Evolutionary conservation across 2,113 vertebrate genomes (phyloP).

Genomic region (Columba janthina): DNA sequence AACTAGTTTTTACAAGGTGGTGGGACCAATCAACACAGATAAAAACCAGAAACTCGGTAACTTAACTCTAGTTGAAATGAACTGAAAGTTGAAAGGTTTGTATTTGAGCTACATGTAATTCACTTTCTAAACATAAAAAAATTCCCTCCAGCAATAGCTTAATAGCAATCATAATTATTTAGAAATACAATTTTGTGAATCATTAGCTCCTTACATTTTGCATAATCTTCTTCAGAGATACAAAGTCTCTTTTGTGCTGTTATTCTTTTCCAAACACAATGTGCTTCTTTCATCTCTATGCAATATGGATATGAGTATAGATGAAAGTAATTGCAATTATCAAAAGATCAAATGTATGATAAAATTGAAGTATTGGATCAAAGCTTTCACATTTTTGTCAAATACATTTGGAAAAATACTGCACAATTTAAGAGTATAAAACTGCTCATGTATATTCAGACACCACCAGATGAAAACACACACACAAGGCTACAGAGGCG

Average conservation of each 20-base stretch:
- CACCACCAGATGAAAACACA: not conserved
- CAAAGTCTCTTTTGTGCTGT: not conserved
- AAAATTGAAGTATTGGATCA: slow-evolving; percentile 1
- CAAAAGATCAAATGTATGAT: not conserved
- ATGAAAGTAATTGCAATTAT: not conserved
- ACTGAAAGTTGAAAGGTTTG: not conserved
- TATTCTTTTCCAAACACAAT: not conserved
- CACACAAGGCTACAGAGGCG: not conserved
- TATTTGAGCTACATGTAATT: not conserved
- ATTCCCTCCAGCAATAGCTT: not conserved
- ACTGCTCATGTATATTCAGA: not conserved
- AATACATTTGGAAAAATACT: not conserved
- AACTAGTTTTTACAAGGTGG: not conserved
- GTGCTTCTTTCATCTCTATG: slow-evolving; percentile 23
- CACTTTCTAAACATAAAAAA: not conserved
- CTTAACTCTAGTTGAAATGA: not conserved
- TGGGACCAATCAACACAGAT: not conserved
- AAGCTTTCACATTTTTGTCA: not conserved
- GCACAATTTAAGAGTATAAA: not conserved
- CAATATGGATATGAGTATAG: not conserved
- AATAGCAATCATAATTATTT: not conserved
- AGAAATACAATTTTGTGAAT: not conserved
- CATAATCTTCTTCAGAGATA: not conserved
- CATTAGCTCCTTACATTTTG: not conserved
- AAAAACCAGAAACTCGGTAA: not conserved